Evolutionary conservation across 2,888 invertebrate genomes (phyloP).

Genomic region (Hoplodrina ambigua): DNA sequence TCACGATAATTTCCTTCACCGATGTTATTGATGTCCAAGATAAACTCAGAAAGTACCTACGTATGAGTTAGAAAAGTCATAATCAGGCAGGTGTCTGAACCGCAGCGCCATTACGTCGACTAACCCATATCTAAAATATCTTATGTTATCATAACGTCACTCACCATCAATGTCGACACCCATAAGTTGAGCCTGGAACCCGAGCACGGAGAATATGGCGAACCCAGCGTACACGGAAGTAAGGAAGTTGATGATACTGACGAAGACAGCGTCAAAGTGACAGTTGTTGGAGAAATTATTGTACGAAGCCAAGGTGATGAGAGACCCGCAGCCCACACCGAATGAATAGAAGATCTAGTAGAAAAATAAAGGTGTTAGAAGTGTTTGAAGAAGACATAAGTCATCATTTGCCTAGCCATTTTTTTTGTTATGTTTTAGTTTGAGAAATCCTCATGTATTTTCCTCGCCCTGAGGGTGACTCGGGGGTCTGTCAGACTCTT

Average conservation of each 20-base stretch:
- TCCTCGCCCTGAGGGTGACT: no score
- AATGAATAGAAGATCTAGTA: constrained; percentile 94
- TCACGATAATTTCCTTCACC: no score
- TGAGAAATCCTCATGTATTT: no score
- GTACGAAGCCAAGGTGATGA: constrained; percentile 94
- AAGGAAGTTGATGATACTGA: constrained; percentile 92
- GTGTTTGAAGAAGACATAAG: neutral
- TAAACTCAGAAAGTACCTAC: no score
- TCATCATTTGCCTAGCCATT: no score
- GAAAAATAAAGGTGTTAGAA: constrained; percentile 31
- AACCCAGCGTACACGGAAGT: constrained; percentile 95
- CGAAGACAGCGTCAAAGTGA: constrained; percentile 94
- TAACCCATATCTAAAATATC: no score
- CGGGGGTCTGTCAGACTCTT: no score
- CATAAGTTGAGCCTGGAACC: constrained; percentile 93
- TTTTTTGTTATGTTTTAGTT: no score
- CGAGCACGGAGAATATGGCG: constrained; percentile 94
- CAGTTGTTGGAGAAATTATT: constrained; percentile 93
- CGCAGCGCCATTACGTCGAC: no score
- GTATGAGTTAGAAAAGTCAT: no score
- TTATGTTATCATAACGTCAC: constrained; percentile 36
- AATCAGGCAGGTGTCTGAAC: no score
- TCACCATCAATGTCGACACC: constrained; percentile 91
- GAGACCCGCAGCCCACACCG: constrained; percentile 93
- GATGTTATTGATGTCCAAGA: no score